Percentiles rank a stretch among this genome's conserved stretches.
Conservation (phyloP, 1,140 invertebrate genomes). For the Heliconius eleuchia region DNA sequence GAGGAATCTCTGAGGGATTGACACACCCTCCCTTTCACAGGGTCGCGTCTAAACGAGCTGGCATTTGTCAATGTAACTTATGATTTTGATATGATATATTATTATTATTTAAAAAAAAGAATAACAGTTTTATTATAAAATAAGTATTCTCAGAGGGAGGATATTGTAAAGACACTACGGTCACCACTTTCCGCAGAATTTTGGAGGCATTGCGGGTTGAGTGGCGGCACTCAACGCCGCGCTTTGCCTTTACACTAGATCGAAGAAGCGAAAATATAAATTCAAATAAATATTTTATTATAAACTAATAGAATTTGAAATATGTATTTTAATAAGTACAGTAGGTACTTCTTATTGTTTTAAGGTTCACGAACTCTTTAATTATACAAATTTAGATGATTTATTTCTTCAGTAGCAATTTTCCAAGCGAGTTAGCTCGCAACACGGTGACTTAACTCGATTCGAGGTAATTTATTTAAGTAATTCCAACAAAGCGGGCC, state of each 20-base stretch:
- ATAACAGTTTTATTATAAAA: conserved; percentile 1
- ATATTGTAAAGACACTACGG: no score
- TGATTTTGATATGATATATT: conserved; percentile 40
- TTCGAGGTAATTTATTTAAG: conserved; percentile 74
- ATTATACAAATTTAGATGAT: conserved; percentile 42
- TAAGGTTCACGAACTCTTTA: conserved; percentile 18
- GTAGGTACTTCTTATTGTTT: not conserved
- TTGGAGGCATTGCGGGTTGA: no score
- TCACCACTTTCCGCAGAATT: no score
- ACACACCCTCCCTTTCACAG: conserved; percentile 46
- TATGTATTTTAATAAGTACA: not conserved
- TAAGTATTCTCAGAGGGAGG: not conserved
- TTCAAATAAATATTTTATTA: not conserved
- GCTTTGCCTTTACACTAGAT: no score
- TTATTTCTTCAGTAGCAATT: conserved; percentile 57
- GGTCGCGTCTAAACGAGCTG: conserved; percentile 66
- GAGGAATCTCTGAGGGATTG: conserved; percentile 47
- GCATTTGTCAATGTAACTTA: conserved; percentile 59
- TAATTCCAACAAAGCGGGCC: conserved; percentile 68
- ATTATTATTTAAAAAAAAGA: conserved; percentile 18
- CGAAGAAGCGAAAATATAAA: no score
- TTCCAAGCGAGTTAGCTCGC: conserved; percentile 59
- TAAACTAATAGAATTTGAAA: not conserved
- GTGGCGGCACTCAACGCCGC: no score
- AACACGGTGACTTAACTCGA: conserved; percentile 61